Base-by-base conservation (phyloP, 2,797 vertebrate species). In the Mallotus villosus region DNA sequence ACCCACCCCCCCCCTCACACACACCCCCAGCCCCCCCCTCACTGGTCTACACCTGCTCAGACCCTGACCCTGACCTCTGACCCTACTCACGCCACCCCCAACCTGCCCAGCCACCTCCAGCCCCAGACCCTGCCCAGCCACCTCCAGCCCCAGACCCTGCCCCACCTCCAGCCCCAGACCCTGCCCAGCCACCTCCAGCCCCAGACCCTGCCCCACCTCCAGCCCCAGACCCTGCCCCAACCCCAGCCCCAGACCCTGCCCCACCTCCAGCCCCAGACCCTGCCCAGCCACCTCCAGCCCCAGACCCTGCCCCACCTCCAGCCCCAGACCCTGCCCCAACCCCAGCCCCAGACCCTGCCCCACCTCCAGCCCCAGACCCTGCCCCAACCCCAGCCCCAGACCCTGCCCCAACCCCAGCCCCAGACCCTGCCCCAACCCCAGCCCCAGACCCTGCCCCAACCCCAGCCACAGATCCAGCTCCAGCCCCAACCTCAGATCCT, bases 161-260 rank as follows among this genome's bases (percentile, higher is more conserved):
- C n/a, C n/a, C n/a, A n/a, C n/a, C n/a, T n/a, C 37, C 19, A 51
- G 1, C 19, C 9, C 16, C 60, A 74, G 61, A 51, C 65, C 71
- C 85, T 78, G 71, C 75, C 76, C 78, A 59, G 2, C 8, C 83
- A n/a, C n/a, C n/a, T n/a, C 80, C 83, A 77, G 70, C 84, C 67
- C 70, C 82, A 78, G 51, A 84, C 70, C 60, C 81, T 78, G 19
- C 62, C 70, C 1, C 29, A 29, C 2, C 29, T 4, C 29, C 29
- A 29, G 29, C 29, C 29, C 29, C 29, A 29, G 29, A 4, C 2
- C 29, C 29, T 2, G 0, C 74, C 75, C 51, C 4, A 73, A 80
- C 32, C 76, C 14, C 49, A 17, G 1, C 1, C 17, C 11, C 49
- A 51, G 49, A 1, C 1, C 78, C 27, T 7, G 7, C 62, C 70